Evolutionary conservation across 2,113 vertebrate species (phyloP), one percentile per base, ranked within the genome.

Genomic region (Scomber scombrus): DNA sequence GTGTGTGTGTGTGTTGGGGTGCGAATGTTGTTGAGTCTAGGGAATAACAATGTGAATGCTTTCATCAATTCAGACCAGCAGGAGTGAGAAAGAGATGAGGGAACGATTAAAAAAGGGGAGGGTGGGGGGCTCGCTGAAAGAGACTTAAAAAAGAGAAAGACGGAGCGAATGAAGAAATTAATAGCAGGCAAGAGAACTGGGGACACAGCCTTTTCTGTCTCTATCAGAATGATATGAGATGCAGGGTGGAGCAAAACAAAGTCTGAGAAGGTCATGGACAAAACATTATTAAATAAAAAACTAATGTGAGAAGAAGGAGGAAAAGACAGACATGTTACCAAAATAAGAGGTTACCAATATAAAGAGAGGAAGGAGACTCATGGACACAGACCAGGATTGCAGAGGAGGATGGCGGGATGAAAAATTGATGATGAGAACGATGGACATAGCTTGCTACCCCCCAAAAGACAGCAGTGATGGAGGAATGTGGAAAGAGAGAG

Each of bases 21-120:
- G 79, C 80, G 75, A 84, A 74, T 64, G 51, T 45, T 23, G 81
- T 70, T 54, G 50, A 72, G 71, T 76, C 52, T 10, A 49, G 76
- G 78, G 87, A 86, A 87, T 87, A 89, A 89, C 80, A 80, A 55
- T 83, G 85, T 69, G 84, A 85, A 80, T 76, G 65, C 81, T 88
- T 87, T 85, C 50, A 86, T 88, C 85, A 85, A 78, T 84, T 84
- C 74, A 47, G 69, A 86, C 56, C 88, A 83, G 85, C 80, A 16
- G 85, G 83, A 74, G 82, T 78, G 84, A 78, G 76, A 89, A 58
- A 29, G 71, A 84, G 56, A 84, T 67, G 61, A 65, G 57, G 64
- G 62, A 45, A 62, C 21, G 43, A 78, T 90, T 80, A 26, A 26
- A 26, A 80, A 75, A 46, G 54, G 61, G 51, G 29, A 57, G 29